Base-by-base conservation (phyloP, 2,113 vertebrate species). In the Actenoides hombroni region DNA sequence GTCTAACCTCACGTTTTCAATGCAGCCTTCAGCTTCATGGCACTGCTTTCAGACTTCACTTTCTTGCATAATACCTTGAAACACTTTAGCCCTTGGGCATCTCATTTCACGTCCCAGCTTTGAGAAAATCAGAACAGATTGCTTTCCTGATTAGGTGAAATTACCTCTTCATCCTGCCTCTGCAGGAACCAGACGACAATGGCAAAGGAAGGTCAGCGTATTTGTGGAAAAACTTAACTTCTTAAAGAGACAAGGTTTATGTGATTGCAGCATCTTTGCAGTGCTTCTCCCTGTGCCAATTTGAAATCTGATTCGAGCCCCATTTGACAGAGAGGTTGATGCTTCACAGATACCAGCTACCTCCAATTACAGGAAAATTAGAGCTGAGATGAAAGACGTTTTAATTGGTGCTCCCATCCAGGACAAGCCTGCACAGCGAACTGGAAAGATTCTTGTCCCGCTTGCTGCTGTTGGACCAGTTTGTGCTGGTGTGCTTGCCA, bases 121-220 rank as follows among this genome's bases (percentile, higher is more conserved):
- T 28, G 42, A 68, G 61, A 85, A 91, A 93, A 95, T 94, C 76
- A 54, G 86, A 83, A 92, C 83, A 94, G 83, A 88, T 90, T 93
- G 95, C 88, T 78, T 94, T 89, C 70, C 84, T 95, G 89, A 95
- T 94, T n/a, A 95, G 78, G 75, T 94, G 87, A 86, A 96, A 94
- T 94, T 78, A 76, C 44, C 61, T 94, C 67, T 92, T 95, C 75
- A 76, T 87, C 48, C 86, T 94, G 84, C 83, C 91, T 95, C 81
- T 65, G 31, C 83, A 65, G 92, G 88, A 94, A 70, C 91, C 67
- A 93, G 79, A 65, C 88, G 64, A 83, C 95, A 92, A 76, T 90
- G 92, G 35, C 73, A 92, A 83, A 92, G 88, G 70, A 94, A 90
- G 86, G 92, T 88, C 86, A 57, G 26, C 0, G 0, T 42, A 31